Conservation (phyloP, 2,888 invertebrate species). For the Micoletzkya japonica region DNA sequence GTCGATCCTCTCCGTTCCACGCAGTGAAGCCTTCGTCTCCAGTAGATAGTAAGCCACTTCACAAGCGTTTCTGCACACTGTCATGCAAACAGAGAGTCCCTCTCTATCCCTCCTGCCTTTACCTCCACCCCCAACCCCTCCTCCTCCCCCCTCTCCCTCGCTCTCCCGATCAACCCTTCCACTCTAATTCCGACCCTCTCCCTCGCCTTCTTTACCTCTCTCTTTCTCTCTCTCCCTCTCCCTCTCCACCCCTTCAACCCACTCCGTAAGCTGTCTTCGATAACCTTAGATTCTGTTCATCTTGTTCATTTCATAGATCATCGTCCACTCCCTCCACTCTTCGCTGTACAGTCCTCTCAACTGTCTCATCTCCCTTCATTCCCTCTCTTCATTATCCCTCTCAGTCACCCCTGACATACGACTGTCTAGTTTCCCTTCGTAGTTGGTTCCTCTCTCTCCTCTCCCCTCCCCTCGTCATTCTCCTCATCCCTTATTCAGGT, state of each 20-base stretch:
- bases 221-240: conserved; percentile 4
- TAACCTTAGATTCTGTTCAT: neutral
- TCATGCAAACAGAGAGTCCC: conserved; percentile 16
- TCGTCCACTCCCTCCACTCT: too few relatives aligned
- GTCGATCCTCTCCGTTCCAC: too few relatives aligned
- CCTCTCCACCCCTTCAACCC: neutral
- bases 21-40: too few relatives aligned
- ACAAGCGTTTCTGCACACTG: conserved; percentile 3
- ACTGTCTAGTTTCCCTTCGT: neutral
- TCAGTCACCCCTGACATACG: neutral
- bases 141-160: conserved; percentile 4
- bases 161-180: conserved; percentile 72
- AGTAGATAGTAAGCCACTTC: conserved; percentile 17
- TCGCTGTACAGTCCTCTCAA: too few relatives aligned
- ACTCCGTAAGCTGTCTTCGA: neutral
- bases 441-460: neutral
- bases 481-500: neutral
- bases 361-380: neutral
- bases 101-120: conserved; percentile 64
- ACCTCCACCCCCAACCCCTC: conserved; percentile 4
- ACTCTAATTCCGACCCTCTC: conserved; percentile 2
- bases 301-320: neutral
- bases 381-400: neutral
- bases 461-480: neutral
- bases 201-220: neutral